phyloP scores from a whole-genome alignment of 2,888 invertebrate species.

The Timema cristinae region DNA sequence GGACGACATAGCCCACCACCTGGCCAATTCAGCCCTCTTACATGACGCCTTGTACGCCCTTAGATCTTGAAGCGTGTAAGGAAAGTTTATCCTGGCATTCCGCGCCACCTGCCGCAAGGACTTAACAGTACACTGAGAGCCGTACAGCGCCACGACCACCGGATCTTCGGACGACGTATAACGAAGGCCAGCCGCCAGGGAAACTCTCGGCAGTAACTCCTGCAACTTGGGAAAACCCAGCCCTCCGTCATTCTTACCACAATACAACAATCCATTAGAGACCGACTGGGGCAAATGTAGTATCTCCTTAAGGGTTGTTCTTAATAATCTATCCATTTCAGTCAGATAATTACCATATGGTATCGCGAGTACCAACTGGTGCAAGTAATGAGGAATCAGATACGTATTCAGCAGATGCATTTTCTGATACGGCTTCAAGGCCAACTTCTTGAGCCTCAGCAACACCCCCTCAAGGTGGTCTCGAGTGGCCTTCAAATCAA shows the following conservation, averaged over 20 bases:
- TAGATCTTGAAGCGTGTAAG: background rate
- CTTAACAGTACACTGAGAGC: no score
- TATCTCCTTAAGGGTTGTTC: conserved; percentile 14
- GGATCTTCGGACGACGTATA: background rate
- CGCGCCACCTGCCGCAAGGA: background rate
- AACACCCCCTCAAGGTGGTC: background rate
- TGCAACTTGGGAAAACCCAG: conserved; percentile 39
- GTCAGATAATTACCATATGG: background rate
- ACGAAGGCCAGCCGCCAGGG: conserved; percentile 30
- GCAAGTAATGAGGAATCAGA: conserved; percentile 19
- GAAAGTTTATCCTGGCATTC: background rate
- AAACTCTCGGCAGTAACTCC: conserved; percentile 28
- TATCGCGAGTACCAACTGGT: conserved; percentile 13
- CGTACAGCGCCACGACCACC: background rate
- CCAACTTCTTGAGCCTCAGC: background rate
- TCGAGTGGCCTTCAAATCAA: background rate
- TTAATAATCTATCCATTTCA: conserved; percentile 18
- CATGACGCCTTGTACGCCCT: background rate
- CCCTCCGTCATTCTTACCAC: conserved; percentile 39
- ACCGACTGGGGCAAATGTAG: conserved; percentile 36
- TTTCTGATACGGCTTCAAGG: conserved; percentile 20
- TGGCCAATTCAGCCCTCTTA: background rate
- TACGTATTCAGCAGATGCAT: conserved; percentile 11
- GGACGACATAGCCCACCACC: background rate
- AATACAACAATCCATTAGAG: conserved; percentile 35